Evolutionary conservation across 2,888 invertebrate genomes (phyloP), one percentile per base, ranked within the genome.

Genomic region (Synanthedon vespiformis): DNA sequence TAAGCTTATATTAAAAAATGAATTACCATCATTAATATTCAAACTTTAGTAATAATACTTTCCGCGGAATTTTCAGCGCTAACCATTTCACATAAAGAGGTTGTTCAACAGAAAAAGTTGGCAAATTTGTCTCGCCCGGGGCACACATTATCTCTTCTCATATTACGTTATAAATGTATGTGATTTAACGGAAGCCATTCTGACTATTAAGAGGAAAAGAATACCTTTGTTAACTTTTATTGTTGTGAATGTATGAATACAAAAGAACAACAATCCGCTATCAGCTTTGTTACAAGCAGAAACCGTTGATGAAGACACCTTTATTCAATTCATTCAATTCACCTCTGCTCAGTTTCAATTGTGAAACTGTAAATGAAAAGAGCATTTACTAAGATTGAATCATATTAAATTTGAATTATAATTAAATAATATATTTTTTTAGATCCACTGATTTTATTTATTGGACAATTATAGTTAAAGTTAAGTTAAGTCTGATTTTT

Each of bases 41-140:
- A 56, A 73, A 70, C 70, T 72, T 73, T 61, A 58, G 62, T 70
- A 70, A 74, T 73, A 74, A 70, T 72, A 72, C 68, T 72, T 70
- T 60, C 59, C 60, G 58, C 57, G 59, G 60, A 68, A 70, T 69
- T 66, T 62, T 60, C 65, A 53, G 58, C 63, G 65, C 61, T 68
- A 65, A 72, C 70, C 71, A 71, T 74, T 74, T 67, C 64, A 68
- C 64, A 73, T 71, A 73, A 68, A 73, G 69, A 72, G 72, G 67
- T 73, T 73, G 70, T 74, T 73, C 67, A 73, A 74, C 74, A 72
- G 70, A 73, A 74, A 74, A 75, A 74, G 72, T 74, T 74, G 58
- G 73, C 67, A 69, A 72, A 75, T 75, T 75, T 73, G 72, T 74
- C 74, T 69, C 65, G 68, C 73, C 69, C 64, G 65, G 54, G 71